Evolutionary conservation across 2,113 vertebrate genomes (phyloP), one percentile per base, ranked within the genome.

Genomic region (Martes martes): DNA sequence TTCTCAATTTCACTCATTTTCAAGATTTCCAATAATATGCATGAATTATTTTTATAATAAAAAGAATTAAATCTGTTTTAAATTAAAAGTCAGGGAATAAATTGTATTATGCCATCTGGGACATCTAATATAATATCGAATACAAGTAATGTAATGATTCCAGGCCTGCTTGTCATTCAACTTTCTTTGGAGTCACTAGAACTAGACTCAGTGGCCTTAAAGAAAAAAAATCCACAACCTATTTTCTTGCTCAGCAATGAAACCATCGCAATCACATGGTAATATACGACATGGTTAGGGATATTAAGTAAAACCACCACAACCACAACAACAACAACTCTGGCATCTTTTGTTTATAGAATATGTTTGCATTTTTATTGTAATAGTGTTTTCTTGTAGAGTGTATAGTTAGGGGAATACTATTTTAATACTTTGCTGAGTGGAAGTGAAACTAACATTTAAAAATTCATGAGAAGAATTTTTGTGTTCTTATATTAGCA

Each of bases 381-480:
- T 82, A 74, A 86, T 52, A 85, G 89, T 93, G 50, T 21, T 67
- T 97, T 94, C 80, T 85, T 67, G 61, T 26, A 87, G 50, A 65
- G 2, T 65, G 1, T 85, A 57, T 74, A 88, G 76, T 95, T 74
- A 97, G 71, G 55, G 81, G 79, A 96, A 89, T 89, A 81, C 95
- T 95, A 96, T 92, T 97, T 96, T 95, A 94, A 95, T 36, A 92
- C 24, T 78, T 24, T 79, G 39, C 21, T 93, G 91, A 83, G 89
- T 95, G 92, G 94, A 96, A 98, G 92, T 96, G 92, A 98, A 96
- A 94, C 97, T 92, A 89, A 61, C 88, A 87, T 81, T 91, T 94
- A 93, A 96, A 95, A 97, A 61, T 95, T 91, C 24, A 26, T 94
- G 59, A 83, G 39, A 93, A 88, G 88, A 80, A 19, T 89, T 92